These are phyloP conservation scores for Gryllus longicercus DNA, from an alignment of 2,888 invertebrate genomes.

Conservation along the genomic window DNA sequence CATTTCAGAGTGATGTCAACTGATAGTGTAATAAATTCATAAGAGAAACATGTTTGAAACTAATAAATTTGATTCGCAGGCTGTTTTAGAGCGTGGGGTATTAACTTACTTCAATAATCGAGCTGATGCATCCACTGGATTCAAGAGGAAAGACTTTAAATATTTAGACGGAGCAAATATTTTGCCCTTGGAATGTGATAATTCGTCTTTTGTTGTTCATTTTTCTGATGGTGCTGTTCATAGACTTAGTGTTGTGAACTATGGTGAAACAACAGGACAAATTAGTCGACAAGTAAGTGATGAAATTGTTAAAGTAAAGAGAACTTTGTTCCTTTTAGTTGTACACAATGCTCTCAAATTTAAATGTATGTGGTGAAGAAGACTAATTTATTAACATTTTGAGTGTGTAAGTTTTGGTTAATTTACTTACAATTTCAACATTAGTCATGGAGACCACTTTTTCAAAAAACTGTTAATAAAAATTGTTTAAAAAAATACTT, in stretches of 20 bases:
- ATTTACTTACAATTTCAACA: no score
- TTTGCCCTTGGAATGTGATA: conserved; percentile 49
- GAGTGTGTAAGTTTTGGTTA: no score
- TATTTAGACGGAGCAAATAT: conserved; percentile 62
- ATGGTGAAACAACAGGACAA: conserved; percentile 44
- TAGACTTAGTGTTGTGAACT: conserved; percentile 49
- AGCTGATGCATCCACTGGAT: conserved; percentile 60
- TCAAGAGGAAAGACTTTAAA: conserved; percentile 57
- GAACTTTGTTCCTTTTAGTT: not conserved
- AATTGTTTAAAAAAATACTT: no score
- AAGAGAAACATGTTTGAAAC: no score
- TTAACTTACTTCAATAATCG: conserved; percentile 59
- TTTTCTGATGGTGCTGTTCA: conserved; percentile 60
- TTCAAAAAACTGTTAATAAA: no score
- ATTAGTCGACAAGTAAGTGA: conserved; percentile 51
- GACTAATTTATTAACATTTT: no score
- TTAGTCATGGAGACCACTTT: no score
- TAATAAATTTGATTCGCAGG: conserved; percentile 44
- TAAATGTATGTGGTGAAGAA: no score
- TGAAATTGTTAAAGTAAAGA: not conserved
- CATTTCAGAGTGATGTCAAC: no score
- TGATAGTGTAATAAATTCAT: no score
- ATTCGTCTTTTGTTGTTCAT: conserved; percentile 51
- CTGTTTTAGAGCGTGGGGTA: conserved; percentile 64
- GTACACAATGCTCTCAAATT: no score